Evolutionary conservation across 2,113 vertebrate species (phyloP).

Genomic region (Seriola dumerili): DNA sequence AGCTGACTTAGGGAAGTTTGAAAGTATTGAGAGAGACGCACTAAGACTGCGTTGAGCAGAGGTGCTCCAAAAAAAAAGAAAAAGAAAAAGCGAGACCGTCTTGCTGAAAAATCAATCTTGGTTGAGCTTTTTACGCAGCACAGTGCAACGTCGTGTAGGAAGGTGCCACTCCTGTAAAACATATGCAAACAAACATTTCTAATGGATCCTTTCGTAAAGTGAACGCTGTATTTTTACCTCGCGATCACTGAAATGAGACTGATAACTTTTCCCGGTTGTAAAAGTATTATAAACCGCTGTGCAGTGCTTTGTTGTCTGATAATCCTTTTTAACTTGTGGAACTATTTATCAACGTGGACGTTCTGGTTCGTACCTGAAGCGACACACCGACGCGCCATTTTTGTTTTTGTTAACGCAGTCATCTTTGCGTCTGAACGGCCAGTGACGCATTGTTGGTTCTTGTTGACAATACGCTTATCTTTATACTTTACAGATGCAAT

Average conservation of each 20-base stretch:
- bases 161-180: not conserved
- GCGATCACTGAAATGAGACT: no score
- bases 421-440: not conserved
- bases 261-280: conserved; percentile 25
- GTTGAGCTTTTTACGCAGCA: not conserved
- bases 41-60: no score
- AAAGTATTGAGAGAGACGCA: not conserved
- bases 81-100: not conserved
- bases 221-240: not conserved
- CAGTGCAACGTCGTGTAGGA: not conserved
- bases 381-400: not conserved
- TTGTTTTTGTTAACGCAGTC: not conserved
- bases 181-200: not conserved
- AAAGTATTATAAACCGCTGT: conserved; percentile 9
- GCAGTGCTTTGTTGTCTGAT: not conserved
- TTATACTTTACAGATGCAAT: conserved; percentile 78
- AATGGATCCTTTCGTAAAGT: not conserved
- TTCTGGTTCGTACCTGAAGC: conserved; percentile 19
- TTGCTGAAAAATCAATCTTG: not conserved
- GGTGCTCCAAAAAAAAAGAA: no score
- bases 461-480: conserved; percentile 23
- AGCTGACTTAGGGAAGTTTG: not conserved
- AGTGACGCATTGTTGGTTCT: not conserved
- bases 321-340: not conserved
- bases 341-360: conserved; percentile 27